Evolutionary conservation across 2,113 vertebrate genomes (phyloP), one percentile per base, ranked within the genome.

Genomic region (Psophia crepitans): DNA sequence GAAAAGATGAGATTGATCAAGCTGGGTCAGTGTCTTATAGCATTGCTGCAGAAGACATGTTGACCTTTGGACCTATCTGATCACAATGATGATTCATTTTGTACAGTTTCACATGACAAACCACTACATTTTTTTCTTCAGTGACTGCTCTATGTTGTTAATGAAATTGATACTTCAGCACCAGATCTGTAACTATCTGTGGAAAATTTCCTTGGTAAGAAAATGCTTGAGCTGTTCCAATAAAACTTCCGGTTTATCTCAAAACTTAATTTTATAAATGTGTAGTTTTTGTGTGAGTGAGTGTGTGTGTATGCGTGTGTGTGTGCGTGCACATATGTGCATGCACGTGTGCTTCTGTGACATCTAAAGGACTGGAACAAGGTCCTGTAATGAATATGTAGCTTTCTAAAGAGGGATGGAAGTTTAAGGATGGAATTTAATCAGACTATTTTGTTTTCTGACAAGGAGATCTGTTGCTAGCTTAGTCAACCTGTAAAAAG

Each of bases 31-130:
- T 92, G 88, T 23, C 71, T 92, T 87, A 93, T 71, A 95, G 89
- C 91, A 49, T 13, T 76, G 33, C 89, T 77, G 43, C 28, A 89
- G 44, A 90, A 68, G 35, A 63, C 53, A 94, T 5, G 2, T 43
- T 93, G 56, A 94, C 63, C 27, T 95, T 95, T 96, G 80, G 65
- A 90, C 24, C 12, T 83, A 90, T 68, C 43, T 85, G 65, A 90
- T 89, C 61, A 54, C 57, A 85, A 28, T 74, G 19, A 56, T 83
- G 57, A 76, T 84, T 87, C 26, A 81, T 46, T 87, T 91, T n/a
- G 8, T 27, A 33, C 43, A 73, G 18, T 37, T 84, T 84, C 63
- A 75, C 81, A 41, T 27, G 56, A 60, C 54, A 74, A 48, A 66
- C 8, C 19, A 76, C 15, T 28, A 56, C 11, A 44, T 65, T 91